phyloP scores from a whole-genome alignment of 2,888 invertebrate species.

The Xylophagus ater region DNA sequence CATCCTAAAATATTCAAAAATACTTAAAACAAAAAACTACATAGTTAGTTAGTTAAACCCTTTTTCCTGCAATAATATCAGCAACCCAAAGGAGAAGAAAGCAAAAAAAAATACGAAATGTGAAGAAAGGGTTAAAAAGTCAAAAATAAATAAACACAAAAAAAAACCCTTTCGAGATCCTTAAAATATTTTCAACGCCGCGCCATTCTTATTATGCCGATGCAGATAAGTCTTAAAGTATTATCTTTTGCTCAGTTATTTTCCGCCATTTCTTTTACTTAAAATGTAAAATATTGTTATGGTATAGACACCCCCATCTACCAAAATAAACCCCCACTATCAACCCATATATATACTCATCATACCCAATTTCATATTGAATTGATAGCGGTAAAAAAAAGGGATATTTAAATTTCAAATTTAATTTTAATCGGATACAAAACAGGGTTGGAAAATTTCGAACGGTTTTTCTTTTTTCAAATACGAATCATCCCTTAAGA shows the following conservation, averaged over 20 bases:
- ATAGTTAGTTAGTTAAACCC: too few relatives aligned
- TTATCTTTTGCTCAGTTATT: slow-evolving; percentile 9
- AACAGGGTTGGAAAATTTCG: too few relatives aligned
- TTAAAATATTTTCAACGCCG: slow-evolving; percentile 2
- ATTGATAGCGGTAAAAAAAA: too few relatives aligned
- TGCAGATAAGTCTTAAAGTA: slow-evolving; percentile 10
- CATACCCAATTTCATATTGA: too few relatives aligned
- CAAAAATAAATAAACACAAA: slow-evolving; percentile 16
- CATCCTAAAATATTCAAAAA: too few relatives aligned
- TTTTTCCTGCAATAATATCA: too few relatives aligned
- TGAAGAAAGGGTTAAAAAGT: slow-evolving; percentile 13
- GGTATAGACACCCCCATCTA: not conserved
- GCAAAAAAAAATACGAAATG: too few relatives aligned
- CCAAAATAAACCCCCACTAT: not conserved
- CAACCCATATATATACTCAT: too few relatives aligned
- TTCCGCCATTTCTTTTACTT: not conserved
- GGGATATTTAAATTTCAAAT: slow-evolving; percentile 17
- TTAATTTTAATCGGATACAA: slow-evolving; percentile 16
- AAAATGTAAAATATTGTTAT: not conserved
- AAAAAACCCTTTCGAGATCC: slow-evolving; percentile 11
- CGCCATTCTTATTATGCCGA: slow-evolving; percentile 8
- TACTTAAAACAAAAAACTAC: too few relatives aligned
- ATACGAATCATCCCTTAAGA: too few relatives aligned
- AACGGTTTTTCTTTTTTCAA: too few relatives aligned
- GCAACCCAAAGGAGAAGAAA: too few relatives aligned